Conservation (phyloP, 2,888 invertebrate species). For the Lagria hirta region DNA sequence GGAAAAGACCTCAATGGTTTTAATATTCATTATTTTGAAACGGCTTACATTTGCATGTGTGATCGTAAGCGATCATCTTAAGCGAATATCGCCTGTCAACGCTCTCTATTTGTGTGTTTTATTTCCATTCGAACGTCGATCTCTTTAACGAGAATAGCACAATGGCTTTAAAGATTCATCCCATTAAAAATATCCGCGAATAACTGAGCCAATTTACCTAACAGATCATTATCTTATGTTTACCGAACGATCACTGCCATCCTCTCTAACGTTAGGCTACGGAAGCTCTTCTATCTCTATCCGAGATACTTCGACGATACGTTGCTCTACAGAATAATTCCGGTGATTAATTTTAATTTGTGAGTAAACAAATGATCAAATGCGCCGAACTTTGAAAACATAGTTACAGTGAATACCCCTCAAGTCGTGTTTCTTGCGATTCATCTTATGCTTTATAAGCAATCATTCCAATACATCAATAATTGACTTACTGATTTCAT, state of each 20-base stretch:
- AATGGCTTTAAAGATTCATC: constrained; percentile 51
- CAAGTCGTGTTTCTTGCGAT: no score
- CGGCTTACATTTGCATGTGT: constrained; percentile 49
- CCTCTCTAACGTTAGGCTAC: constrained; percentile 4
- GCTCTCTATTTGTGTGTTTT: constrained; percentile 19
- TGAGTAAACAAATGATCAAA: constrained; percentile 20
- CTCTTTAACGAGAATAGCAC: constrained; percentile 48
- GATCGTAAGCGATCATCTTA: constrained; percentile 35
- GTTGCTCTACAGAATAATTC: constrained; percentile 38
- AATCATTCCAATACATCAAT: no score
- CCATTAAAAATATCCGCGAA: constrained; percentile 52
- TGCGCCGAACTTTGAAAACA: no score
- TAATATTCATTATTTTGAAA: constrained; percentile 53
- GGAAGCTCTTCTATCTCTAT: constrained; percentile 2
- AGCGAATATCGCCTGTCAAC: constrained; percentile 30
- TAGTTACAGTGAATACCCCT: no score
- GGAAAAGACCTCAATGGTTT: constrained; percentile 51
- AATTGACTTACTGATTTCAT: no score
- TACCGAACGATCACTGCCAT: constrained; percentile 39
- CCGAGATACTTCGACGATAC: constrained; percentile 19
- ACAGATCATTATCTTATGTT: constrained; percentile 51
- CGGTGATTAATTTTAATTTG: constrained; percentile 45
- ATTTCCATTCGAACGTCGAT: constrained; percentile 29
- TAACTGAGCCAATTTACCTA: constrained; percentile 53
- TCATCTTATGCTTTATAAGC: no score